These are phyloP conservation scores for Aradophagus sp. DNA, from an alignment of 1,140 invertebrate species.

Conservation along the genomic window DNA sequence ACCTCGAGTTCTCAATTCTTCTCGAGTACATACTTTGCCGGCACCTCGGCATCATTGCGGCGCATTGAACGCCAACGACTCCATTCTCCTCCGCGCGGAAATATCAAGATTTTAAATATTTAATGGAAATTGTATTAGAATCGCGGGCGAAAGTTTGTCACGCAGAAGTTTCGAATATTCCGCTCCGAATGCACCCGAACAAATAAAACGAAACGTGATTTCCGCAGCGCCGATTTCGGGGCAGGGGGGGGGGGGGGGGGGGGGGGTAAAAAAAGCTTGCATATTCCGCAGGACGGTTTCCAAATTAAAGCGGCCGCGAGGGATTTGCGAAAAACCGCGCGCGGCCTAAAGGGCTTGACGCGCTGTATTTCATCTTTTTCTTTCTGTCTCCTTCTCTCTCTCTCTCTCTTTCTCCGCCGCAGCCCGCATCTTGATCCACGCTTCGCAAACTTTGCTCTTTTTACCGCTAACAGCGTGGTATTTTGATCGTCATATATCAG, in stretches of 20 bases:
- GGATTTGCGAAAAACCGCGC: constrained; percentile 48
- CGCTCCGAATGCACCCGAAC: too few species aligned
- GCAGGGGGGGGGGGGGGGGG: too few species aligned
- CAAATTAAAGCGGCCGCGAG: constrained; percentile 40
- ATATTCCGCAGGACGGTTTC: constrained; percentile 35
- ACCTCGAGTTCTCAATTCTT: constrained; percentile 51
- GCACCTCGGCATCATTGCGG: constrained; percentile 38
- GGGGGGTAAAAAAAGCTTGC: constrained; percentile 31
- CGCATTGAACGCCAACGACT: constrained; percentile 19
- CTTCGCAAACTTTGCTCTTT: constrained; percentile 44
- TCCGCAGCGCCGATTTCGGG: too few species aligned
- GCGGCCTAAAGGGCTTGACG: constrained; percentile 11
- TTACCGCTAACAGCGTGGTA: constrained; percentile 44
- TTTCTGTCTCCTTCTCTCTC: too few species aligned
- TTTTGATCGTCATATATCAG: constrained; percentile 57
- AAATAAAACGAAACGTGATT: too few species aligned
- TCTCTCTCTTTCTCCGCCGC: too few species aligned
- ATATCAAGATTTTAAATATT: constrained; percentile 20
- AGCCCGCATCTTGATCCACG: constrained; percentile 32
- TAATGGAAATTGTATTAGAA: constrained; percentile 20
- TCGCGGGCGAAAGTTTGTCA: constrained; percentile 13
- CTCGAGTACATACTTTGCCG: constrained; percentile 33
- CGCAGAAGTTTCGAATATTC: constrained; percentile 19
- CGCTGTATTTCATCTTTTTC: constrained; percentile 47
- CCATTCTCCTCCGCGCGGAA: constrained; percentile 23